These are phyloP conservation scores for Eidolon dupreanum DNA, from an alignment of 2,797 vertebrate genomes.

Conservation along the genomic window DNA sequence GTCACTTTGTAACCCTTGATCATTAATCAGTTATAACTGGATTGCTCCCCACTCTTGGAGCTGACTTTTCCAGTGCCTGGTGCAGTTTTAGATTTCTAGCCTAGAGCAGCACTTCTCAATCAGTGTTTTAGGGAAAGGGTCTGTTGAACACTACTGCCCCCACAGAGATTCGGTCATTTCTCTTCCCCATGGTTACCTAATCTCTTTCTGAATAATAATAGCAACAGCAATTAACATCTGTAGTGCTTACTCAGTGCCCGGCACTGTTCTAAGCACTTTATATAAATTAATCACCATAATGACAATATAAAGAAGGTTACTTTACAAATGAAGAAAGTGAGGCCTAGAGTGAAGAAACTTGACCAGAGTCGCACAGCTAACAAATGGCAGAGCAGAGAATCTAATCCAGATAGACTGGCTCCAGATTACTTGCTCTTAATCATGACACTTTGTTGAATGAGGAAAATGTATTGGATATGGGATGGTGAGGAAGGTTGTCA, in stretches of 20 bases:
- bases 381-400: background rate
- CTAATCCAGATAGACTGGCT: background rate
- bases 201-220: constrained; percentile 25
- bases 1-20: background rate
- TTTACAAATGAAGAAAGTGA: constrained; percentile 47
- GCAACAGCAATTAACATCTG: background rate
- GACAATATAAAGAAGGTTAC: background rate
- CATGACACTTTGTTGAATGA: background rate
- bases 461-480: background rate
- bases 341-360: constrained; percentile 6
- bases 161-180: background rate
- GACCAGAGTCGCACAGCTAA: background rate
- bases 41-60: background rate
- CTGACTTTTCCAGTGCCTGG: background rate
- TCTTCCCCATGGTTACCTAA: background rate
- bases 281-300: background rate
- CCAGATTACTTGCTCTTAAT: background rate
- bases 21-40: background rate
- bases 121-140: background rate
- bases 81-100: background rate
- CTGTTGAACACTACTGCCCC: background rate
- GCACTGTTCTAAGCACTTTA: background rate
- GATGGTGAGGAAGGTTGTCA: background rate
- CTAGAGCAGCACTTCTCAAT: background rate
- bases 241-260: background rate